A percentile compares a stretch with the other conserved stretches of the same genome.
Evolutionary conservation across 2,888 invertebrate genomes (phyloP).

Genomic region (Flexamia atlantica): DNA sequence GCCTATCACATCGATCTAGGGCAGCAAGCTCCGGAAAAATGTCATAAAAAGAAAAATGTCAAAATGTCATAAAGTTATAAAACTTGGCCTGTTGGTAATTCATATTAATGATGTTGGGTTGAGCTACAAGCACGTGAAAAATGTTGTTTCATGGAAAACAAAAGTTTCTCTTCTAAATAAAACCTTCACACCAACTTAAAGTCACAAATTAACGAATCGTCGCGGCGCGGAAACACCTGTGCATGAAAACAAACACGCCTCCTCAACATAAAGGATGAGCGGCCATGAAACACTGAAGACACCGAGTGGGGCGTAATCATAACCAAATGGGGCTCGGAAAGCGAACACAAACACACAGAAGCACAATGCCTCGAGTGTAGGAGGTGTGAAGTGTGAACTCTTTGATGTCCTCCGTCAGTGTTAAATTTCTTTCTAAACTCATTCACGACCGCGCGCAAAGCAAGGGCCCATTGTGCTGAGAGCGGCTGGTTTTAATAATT

Average conservation of each 20-base stretch:
- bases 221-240: too few relatives aligned
- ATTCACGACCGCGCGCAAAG: slow-evolving; percentile 17
- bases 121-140: too few relatives aligned
- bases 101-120: too few relatives aligned
- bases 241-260: neutral
- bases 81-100: too few relatives aligned
- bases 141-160: too few relatives aligned
- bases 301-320: neutral
- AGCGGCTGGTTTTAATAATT: slow-evolving; percentile 33
- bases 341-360: neutral
- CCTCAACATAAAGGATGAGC: neutral
- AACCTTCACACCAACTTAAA: too few relatives aligned
- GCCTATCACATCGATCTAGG: too few relatives aligned
- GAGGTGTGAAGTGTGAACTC: slow-evolving; percentile 22
- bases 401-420: slow-evolving; percentile 40
- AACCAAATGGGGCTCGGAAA: neutral
- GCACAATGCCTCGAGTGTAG: neutral
- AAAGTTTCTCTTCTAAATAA: too few relatives aligned
- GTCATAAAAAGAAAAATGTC: too few relatives aligned
- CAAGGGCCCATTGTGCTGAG: slow-evolving; percentile 7
- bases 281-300: neutral
- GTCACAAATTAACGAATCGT: too few relatives aligned
- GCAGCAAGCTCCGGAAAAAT: too few relatives aligned
- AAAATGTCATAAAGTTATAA: too few relatives aligned
- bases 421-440: slow-evolving; percentile 23